Base-by-base conservation (phyloP, 2,888 invertebrate species). In the Nowickia ferox region DNA sequence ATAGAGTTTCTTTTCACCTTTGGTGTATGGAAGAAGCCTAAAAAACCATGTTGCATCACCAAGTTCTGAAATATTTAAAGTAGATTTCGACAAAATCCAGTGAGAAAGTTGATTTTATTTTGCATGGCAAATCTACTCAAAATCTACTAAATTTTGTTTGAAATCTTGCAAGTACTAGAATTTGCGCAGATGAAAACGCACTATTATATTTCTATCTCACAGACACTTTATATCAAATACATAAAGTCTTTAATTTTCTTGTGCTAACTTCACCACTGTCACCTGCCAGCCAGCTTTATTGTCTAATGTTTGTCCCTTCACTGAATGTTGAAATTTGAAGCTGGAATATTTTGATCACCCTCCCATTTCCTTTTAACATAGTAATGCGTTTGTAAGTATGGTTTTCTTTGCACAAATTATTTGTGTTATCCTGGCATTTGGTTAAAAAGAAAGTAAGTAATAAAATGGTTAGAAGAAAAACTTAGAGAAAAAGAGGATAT, bases 371-470 rank as follows among this genome's bases (percentile, higher is more conserved):
- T 65, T 59, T 75, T 6, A 6, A 30, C 30, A 51, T 22, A 78
- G 57, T 74, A 17, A 63, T 63, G 59, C 55, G 42, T 84, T 68
- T 79, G 61, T 79, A 65, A 80, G 51, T 59, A 9, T 51, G 42
- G 57, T 55, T 22, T 57, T 48, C 38, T 30, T 48, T 51, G 63
- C n/a, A 40, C 15, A 66, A 71, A 80, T 76, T 76, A 80, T 80
- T 63, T 78, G 71, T 79, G 65, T 80, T 86, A 76, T 76, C 74
- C 71, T 68, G 69, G 59, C 72, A 71, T 83, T 74, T 74, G 40
- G 17, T n/a, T 17, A 15, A 61, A 40, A 76, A 63, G 53, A 53
- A 30, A 46, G 1, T 11, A 63, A 40, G 19, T 11, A 19, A 9
- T 40, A 53, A 53, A 63, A 59, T 40, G 22, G 59, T n/a, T 53